Evolutionary conservation across 1,140 invertebrate genomes (phyloP).

Genomic region (Caenorhabditis inopinata): DNA sequence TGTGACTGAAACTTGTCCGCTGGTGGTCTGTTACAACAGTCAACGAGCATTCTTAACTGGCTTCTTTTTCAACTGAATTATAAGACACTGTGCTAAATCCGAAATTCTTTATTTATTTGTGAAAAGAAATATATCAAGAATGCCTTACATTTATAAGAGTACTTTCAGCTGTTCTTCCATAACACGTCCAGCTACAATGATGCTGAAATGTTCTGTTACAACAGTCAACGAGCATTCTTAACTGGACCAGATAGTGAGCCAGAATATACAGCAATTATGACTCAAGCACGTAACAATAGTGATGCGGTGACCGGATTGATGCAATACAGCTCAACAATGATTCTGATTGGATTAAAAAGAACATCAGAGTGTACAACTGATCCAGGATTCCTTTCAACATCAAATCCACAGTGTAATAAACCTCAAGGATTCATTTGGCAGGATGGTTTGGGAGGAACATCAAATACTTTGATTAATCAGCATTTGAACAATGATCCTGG

Average conservation of each 20-base stretch:
- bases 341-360: conserved; percentile 4
- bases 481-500: background rate
- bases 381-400: background rate
- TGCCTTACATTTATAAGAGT: background rate
- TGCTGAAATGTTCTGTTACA: background rate
- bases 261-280: background rate
- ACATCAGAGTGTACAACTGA: background rate
- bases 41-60: background rate
- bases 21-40: background rate
- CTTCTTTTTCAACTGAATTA: too few species aligned
- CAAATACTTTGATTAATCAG: background rate
- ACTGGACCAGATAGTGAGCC: background rate
- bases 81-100: too few species aligned
- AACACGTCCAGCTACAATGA: background rate
- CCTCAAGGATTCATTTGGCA: conserved; percentile 10
- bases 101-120: background rate
- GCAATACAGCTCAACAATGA: background rate
- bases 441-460: background rate
- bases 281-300: background rate
- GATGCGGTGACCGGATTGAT: background rate
- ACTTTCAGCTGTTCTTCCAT: background rate
- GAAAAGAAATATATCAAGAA: too few species aligned
- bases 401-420: background rate
- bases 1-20: too few species aligned
- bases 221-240: background rate